Conservation (phyloP, 2,888 invertebrate genomes). For the Adineta ricciae region DNA sequence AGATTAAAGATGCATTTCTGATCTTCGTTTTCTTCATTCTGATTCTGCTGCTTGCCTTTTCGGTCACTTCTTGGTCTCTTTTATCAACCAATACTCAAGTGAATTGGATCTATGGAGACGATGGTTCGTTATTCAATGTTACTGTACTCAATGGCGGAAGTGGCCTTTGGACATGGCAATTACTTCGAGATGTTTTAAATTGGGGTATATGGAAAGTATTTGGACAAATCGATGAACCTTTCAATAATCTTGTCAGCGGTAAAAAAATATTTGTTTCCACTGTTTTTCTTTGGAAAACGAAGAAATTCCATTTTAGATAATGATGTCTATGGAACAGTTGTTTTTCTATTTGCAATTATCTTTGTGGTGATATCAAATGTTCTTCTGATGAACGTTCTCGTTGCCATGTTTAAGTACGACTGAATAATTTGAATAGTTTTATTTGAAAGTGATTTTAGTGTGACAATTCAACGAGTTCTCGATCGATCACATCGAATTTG, state of each 20-base stretch:
- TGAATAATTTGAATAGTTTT: not conserved
- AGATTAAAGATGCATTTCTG: not conserved
- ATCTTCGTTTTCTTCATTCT: not conserved
- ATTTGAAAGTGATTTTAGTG: not conserved
- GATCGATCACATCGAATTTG: not conserved
- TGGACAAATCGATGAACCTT: constrained; percentile 2
- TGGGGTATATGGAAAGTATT: constrained; percentile 13
- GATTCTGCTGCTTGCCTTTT: not conserved
- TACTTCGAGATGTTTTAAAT: not conserved
- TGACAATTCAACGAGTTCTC: not conserved
- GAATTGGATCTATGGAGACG: not conserved
- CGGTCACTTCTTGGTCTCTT: constrained; percentile 19
- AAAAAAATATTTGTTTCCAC: not conserved
- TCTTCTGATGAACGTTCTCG: not conserved
- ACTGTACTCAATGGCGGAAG: too few relatives aligned
- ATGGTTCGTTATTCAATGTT: not conserved
- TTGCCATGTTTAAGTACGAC: not conserved
- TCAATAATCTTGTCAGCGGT: not conserved
- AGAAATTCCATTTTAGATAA: too few relatives aligned
- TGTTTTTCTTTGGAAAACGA: too few relatives aligned
- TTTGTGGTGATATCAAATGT: not conserved
- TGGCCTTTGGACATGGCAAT: not conserved
- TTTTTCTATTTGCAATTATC: not conserved
- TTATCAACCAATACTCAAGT: not conserved
- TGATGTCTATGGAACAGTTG: not conserved